Evolutionary conservation across 2,888 invertebrate genomes (phyloP), one percentile per base, ranked within the genome.

Genomic region (Trissoscelio sp.): DNA sequence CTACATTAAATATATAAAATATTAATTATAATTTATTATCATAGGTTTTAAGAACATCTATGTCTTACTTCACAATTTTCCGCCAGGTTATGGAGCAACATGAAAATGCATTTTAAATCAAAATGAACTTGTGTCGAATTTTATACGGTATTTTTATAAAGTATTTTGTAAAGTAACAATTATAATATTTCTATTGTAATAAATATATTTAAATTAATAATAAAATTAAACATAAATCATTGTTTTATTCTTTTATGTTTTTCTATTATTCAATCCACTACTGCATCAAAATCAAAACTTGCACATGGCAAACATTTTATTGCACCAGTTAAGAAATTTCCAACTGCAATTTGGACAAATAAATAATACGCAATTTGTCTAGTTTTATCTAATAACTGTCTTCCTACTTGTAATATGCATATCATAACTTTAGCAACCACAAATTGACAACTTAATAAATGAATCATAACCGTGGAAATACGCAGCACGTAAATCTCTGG

Each of bases 11-110:
- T n/a, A n/a, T n/a, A n/a, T n/a, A n/a, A n/a, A n/a, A n/a, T n/a
- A n/a, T n/a, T n/a, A n/a, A n/a, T n/a, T 28, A 12, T n/a, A 16
- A 22, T 28, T 6, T 44, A 20, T 46, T 66, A 66, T 14, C 22
- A 31, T 31, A 75, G 75, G 75, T 75, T 11, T 37, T 67, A 11
- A 46, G 24, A 53, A 77, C 77, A 22, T 77, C 77, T 12, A 51
- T 67, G 58, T 69, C 77, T 34, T 77, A 77, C 22, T 77, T 77
- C 24, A 77, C 77, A 16, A 6, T 77, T 16, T 31, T 67, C 9
- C 77, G 69, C 16, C 60, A 69, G 18, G 39, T 62, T 16, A 22
- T 67, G 14, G 67, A 77, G 62, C 1, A 48, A 58, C 3, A 16
- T 22, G 57, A 46, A 42, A 18, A 16, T 22, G 16, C 2, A 1